phyloP scores from a whole-genome alignment of 2,888 invertebrate species.

The Drosophila rubida region DNA sequence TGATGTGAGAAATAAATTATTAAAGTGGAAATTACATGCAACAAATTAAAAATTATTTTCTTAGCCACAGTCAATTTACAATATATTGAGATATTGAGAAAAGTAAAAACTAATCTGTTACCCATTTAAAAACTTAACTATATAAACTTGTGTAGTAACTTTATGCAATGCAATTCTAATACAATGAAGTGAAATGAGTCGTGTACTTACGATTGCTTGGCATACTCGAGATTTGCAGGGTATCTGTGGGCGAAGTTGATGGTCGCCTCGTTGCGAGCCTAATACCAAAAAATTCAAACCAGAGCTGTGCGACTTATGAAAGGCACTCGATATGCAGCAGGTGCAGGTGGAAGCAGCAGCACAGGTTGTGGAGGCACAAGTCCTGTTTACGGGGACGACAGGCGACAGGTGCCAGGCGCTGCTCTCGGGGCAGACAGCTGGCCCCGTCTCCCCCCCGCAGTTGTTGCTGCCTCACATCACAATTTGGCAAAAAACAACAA shows the following conservation, averaged over 20 bases:
- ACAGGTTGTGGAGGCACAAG: constrained; percentile 3
- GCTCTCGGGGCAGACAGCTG: constrained; percentile 30
- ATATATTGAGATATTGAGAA: too few relatives aligned
- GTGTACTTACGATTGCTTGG: too few relatives aligned
- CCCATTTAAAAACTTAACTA: too few relatives aligned
- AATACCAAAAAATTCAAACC: constrained; percentile 47
- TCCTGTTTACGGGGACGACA: constrained; percentile 10
- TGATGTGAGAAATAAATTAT: too few relatives aligned
- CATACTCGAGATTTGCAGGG: constrained; percentile 19
- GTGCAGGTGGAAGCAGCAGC: background rate
- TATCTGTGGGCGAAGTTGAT: constrained; percentile 20
- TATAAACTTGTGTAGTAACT: too few relatives aligned
- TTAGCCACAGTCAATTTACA: too few relatives aligned
- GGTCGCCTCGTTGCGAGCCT: background rate
- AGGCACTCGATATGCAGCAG: constrained; percentile 47
- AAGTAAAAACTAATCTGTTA: too few relatives aligned
- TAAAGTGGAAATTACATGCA: too few relatives aligned
- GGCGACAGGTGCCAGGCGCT: constrained; percentile 20
- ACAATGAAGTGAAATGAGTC: too few relatives aligned
- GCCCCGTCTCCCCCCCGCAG: background rate
- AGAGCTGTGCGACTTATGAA: constrained; percentile 53
- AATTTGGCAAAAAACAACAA: constrained; percentile 70
- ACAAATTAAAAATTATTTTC: too few relatives aligned
- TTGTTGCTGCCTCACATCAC: constrained; percentile 15
- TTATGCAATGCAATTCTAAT: too few relatives aligned